Percentiles rank a stretch among this genome's conserved stretches.
These are phyloP conservation scores for Onychorhynchus coronatus DNA, from an alignment of 2,113 vertebrate species.

Conservation along the genomic window DNA sequence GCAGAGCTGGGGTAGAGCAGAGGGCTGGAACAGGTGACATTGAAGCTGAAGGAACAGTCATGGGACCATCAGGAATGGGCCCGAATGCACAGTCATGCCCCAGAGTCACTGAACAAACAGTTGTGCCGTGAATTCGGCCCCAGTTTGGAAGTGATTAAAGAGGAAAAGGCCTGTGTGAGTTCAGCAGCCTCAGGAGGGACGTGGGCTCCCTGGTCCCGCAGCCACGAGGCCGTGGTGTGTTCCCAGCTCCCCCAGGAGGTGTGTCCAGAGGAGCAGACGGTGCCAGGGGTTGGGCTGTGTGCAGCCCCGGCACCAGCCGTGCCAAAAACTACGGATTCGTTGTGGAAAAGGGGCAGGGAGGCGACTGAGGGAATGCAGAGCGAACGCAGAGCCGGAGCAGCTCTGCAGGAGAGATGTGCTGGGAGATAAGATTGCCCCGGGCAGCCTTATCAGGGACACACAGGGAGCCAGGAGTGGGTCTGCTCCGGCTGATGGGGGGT, in stretches of 20 bases:
- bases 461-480: background rate
- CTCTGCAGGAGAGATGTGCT: background rate
- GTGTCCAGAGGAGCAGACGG: no score
- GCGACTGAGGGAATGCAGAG: accelerated
- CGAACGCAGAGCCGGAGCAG: background rate
- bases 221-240: accelerated
- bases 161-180: background rate
- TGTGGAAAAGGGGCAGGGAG: background rate
- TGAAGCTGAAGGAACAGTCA: background rate
- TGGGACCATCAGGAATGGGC: background rate
- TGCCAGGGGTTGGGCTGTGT: background rate
- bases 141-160: background rate
- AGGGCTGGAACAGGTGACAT: background rate
- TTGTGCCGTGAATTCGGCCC: background rate
- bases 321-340: accelerated
- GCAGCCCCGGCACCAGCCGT: background rate
- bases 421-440: background rate
- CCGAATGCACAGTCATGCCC: background rate
- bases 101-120: background rate
- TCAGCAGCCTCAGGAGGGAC: background rate
- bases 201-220: accelerated
- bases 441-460: background rate
- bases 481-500: background rate
- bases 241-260: background rate
- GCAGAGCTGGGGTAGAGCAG: background rate